Percentiles rank a stretch among this genome's conserved stretches.
Evolutionary conservation across 2,888 invertebrate species (phyloP).

Genomic region (Zygaena filipendulae): DNA sequence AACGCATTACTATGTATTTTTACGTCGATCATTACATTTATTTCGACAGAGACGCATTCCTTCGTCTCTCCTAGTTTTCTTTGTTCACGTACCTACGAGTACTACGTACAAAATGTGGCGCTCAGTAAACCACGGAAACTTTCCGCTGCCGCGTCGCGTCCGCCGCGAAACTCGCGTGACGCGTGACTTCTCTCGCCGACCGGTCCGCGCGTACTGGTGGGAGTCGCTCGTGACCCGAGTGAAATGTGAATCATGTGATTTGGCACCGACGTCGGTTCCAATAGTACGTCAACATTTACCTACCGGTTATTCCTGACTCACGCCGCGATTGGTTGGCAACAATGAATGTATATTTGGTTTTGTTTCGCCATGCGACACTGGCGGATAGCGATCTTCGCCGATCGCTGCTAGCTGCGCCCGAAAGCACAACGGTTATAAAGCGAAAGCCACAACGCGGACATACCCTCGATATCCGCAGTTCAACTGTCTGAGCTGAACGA

Average conservation of each 20-base stretch:
- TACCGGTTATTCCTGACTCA: conserved; percentile 49
- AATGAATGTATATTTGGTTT: no score
- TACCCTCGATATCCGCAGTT: neutral
- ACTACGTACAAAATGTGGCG: conserved; percentile 7
- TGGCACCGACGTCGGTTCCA: conserved; percentile 52
- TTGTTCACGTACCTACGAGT: conserved; percentile 4
- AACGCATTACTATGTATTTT: conserved; percentile 17
- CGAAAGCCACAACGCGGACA: no score
- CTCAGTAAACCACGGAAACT: no score
- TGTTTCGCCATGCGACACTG: no score
- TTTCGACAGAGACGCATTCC: conserved; percentile 9
- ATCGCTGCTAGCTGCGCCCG: neutral
- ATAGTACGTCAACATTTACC: conserved; percentile 37
- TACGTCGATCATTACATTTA: conserved; percentile 19
- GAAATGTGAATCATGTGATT: conserved; percentile 60
- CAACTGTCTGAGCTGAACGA: no score
- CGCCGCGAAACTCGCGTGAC: no score
- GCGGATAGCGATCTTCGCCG: neutral
- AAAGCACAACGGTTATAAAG: conserved; percentile 1
- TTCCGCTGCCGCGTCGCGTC: no score
- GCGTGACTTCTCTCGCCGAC: no score
- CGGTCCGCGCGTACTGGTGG: no score
- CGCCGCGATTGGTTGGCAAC: conserved; percentile 42
- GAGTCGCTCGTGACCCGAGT: conserved; percentile 53
- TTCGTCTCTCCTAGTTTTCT: conserved; percentile 5